Percentiles rank a stretch among this genome's conserved stretches.
Evolutionary conservation across 2,797 vertebrate genomes (phyloP).

Genomic region (Takifugu rubripes): DNA sequence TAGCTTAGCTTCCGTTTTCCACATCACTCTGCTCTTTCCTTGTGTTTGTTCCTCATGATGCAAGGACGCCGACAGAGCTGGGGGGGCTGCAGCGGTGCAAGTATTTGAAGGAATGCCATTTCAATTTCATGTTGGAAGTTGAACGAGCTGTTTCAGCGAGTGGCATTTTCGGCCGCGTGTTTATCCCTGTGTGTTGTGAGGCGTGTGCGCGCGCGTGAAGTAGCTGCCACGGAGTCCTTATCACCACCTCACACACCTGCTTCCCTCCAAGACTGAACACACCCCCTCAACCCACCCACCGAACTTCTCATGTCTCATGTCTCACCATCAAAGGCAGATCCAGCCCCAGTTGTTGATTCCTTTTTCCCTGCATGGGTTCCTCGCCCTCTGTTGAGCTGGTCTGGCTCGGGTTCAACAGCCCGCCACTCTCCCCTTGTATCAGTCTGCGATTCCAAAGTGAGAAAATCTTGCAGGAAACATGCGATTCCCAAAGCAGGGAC

Average conservation of each 20-base stretch:
- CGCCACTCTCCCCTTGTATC: slow-evolving; percentile 41
- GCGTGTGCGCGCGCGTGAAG: slow-evolving; percentile 41
- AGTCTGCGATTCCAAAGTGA: slow-evolving; percentile 33
- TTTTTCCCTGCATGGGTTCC: slow-evolving; percentile 35
- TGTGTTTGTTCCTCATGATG: slow-evolving; percentile 10
- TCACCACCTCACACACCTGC: slow-evolving; percentile 79
- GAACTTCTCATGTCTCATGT: slow-evolving; percentile 66
- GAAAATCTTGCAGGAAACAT: slow-evolving; percentile 32
- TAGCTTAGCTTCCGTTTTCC: slow-evolving; percentile 28
- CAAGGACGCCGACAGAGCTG: slow-evolving; percentile 17
- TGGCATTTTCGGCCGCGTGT: slow-evolving; percentile 37
- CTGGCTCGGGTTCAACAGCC: slow-evolving; percentile 60
- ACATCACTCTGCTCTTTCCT: slow-evolving; percentile 16
- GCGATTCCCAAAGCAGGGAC: slow-evolving; percentile 31
- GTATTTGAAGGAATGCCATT: slow-evolving; percentile 54
- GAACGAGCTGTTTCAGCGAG: slow-evolving; percentile 44
- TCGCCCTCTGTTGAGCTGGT: slow-evolving; percentile 39
- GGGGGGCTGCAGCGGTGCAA: slow-evolving; percentile 28
- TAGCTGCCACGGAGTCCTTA: slow-evolving; percentile 69
- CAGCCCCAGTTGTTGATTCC: slow-evolving; percentile 60
- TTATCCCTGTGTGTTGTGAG: slow-evolving; percentile 38
- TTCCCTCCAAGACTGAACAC: slow-evolving; percentile 70
- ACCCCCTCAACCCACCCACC: slow-evolving; percentile 14
- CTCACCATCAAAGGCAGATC: slow-evolving; percentile 73
- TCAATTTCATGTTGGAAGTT: slow-evolving; percentile 48